A percentile compares a stretch with the other conserved stretches of the same genome.
These are phyloP conservation scores for Mesorhabditis belari DNA, from an alignment of 2,888 invertebrate genomes.

Conservation along the genomic window DNA sequence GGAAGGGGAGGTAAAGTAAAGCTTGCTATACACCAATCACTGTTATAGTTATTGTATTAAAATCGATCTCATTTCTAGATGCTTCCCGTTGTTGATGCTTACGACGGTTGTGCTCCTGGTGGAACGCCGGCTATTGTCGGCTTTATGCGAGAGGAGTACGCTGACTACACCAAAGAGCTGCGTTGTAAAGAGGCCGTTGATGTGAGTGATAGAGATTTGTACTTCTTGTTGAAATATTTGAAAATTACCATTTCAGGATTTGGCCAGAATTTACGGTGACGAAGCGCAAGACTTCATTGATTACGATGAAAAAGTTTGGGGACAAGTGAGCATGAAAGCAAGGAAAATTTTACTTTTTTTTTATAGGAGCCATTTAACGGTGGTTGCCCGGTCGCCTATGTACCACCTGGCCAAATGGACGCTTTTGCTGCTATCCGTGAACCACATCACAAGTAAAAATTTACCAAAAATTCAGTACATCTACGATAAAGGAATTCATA, in stretches of 20 bases:
- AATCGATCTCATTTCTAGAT: constrained; percentile 3
- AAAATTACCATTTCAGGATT: constrained; percentile 52
- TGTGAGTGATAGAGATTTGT: not conserved
- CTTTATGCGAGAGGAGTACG: constrained; percentile 48
- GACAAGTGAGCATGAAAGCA: not conserved
- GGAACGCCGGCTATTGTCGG: constrained; percentile 55
- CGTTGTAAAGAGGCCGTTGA: not conserved
- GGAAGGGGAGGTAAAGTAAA: constrained; percentile 19
- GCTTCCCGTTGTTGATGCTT: constrained; percentile 17
- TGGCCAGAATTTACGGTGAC: constrained; percentile 27
- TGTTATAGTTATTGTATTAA: not conserved
- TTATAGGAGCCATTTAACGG: constrained; percentile 55
- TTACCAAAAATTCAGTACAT: not conserved
- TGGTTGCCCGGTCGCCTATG: constrained; percentile 55
- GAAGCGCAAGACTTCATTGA: constrained; percentile 25
- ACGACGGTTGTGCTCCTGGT: constrained; percentile 19
- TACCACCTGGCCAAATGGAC: constrained; percentile 51
- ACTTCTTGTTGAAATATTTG: not conserved
- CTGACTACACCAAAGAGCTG: constrained; percentile 2
- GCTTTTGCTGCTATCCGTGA: constrained; percentile 24
- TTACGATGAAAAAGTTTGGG: constrained; percentile 51
- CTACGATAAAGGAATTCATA: not conserved
- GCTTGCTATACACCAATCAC: not conserved
- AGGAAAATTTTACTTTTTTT: constrained; percentile 45
- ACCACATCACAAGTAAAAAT: constrained; percentile 21